A percentile compares a stretch with the other conserved stretches of the same genome.
phyloP scores from a whole-genome alignment of 2,113 vertebrate species.

The Propithecus coquereli region DNA sequence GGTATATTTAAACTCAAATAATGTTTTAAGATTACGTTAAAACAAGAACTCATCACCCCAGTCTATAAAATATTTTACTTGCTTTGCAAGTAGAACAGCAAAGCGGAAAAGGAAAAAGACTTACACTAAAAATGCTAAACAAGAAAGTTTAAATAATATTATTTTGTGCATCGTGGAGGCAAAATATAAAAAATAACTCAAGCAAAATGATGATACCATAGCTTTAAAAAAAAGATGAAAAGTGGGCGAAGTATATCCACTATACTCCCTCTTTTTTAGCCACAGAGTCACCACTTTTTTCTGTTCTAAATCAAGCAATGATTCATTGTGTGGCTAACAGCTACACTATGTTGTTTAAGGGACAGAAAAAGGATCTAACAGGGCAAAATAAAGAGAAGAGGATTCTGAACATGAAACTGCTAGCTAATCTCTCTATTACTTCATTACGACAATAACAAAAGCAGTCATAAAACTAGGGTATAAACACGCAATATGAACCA shows the following conservation, averaged over 20 bases:
- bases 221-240: background rate
- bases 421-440: background rate
- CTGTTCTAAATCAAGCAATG: slow-evolving; percentile 10
- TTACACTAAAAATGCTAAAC: background rate
- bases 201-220: background rate
- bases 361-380: background rate
- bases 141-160: slow-evolving; percentile 18
- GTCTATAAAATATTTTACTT: background rate
- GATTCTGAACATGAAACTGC: background rate
- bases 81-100: slow-evolving; percentile 26
- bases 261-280: background rate
- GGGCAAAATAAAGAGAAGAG: background rate
- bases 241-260: background rate
- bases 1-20: too few species aligned
- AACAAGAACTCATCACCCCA: background rate
- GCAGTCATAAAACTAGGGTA: background rate
- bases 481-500: background rate
- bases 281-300: background rate
- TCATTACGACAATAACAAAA: slow-evolving; percentile 26
- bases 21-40: too few species aligned
- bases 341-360: background rate
- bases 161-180: background rate
- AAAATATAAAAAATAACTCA: background rate
- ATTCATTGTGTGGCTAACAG: background rate
- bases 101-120: background rate